Conservation (phyloP, 2,888 invertebrate species). For the Carabus problematicus region DNA sequence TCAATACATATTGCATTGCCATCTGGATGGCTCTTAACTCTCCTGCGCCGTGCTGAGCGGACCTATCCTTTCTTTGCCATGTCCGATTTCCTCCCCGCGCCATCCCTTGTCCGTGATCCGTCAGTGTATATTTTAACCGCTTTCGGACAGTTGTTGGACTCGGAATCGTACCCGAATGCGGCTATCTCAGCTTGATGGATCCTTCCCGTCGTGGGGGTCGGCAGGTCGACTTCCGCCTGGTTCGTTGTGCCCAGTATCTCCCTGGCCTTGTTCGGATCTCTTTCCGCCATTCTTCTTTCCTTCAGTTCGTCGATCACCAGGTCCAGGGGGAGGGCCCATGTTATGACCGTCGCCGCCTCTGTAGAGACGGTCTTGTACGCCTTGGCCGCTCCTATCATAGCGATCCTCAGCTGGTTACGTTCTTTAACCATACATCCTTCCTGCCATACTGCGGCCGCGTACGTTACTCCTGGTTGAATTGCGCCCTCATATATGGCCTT, state of each 20-base stretch:
- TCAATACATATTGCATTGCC: conserved; percentile 18
- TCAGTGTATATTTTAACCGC: conserved; percentile 14
- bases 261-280: not conserved
- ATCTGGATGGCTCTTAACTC: conserved; percentile 32
- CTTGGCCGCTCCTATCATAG: not conserved
- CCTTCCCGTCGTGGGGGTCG: not conserved
- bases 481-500: conserved; percentile 33
- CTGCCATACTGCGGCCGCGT: not conserved
- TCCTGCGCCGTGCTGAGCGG: conserved; percentile 14
- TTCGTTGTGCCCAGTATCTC: not conserved
- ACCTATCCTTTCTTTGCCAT: not conserved
- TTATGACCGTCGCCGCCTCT: not conserved
- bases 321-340: not conserved
- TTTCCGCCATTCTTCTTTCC: not conserved
- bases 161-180: not conserved
- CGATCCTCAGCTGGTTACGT: not conserved
- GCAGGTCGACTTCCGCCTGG: not conserved
- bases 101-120: conserved; percentile 11
- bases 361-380: not conserved
- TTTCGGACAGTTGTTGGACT: not conserved
- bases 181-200: not conserved
- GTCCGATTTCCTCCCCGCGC: conserved; percentile 25
- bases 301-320: not conserved
- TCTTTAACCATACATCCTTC: not conserved
- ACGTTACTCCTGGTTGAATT: conserved; percentile 5